Evolutionary conservation across 2,113 vertebrate genomes (phyloP).

Genomic region (Microtus pennsylvanicus): DNA sequence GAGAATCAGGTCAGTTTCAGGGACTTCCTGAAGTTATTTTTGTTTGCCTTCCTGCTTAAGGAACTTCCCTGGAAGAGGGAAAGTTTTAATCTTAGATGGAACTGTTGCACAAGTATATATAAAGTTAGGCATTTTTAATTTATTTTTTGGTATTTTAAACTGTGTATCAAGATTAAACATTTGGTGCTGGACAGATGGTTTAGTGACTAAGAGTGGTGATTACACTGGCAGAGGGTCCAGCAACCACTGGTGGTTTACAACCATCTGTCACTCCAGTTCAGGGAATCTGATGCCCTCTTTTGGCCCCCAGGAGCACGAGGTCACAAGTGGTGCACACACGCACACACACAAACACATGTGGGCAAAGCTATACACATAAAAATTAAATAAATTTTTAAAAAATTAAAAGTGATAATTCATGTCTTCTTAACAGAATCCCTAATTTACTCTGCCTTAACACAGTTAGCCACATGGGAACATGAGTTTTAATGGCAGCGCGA

Average conservation of each 20-base stretch:
- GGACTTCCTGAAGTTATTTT: not conserved
- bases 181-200: not conserved
- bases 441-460: constrained; percentile 10
- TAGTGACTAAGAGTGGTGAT: not conserved
- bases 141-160: constrained; percentile 12
- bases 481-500: not conserved
- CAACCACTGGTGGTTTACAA: not conserved
- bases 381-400: constrained; percentile 44
- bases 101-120: not conserved
- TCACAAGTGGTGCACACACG: not conserved
- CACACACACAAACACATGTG: not conserved
- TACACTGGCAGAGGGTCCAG: not conserved
- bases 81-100: not conserved
- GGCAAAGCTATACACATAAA: not conserved
- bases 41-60: not conserved
- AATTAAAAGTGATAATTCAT: not conserved
- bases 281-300: not conserved
- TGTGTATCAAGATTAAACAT: not conserved
- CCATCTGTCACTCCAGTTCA: not conserved
- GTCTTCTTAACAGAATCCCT: constrained; percentile 1
- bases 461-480: not conserved
- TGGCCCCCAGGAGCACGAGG: too few relatives aligned
- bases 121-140: not conserved
- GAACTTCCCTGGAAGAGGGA: not conserved
- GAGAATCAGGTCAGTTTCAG: not conserved